phyloP scores from a whole-genome alignment of 2,113 vertebrate species.

The Micromys minutus region DNA sequence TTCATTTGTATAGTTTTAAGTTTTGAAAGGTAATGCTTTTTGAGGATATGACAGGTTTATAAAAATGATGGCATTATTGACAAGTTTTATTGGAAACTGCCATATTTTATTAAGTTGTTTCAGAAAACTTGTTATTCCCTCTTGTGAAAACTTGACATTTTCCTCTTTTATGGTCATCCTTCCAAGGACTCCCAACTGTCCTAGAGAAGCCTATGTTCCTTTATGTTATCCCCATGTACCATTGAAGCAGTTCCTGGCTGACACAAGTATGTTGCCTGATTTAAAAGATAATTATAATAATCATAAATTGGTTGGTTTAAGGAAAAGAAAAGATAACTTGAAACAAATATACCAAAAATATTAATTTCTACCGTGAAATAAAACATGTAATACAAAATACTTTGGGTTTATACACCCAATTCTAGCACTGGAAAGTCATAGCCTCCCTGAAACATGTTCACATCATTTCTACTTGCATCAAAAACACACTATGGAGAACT shows the following conservation, averaged over 20 bases:
- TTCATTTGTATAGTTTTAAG: neutral
- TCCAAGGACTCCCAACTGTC: neutral
- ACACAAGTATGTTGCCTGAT: neutral
- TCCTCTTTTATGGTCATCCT: neutral
- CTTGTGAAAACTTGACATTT: neutral
- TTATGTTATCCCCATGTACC: neutral
- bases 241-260: neutral
- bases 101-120: slow-evolving; percentile 8
- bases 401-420: neutral
- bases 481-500: neutral
- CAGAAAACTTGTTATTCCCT: neutral
- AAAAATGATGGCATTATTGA: neutral
- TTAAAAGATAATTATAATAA: neutral
- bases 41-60: neutral
- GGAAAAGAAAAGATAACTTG: neutral
- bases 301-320: neutral
- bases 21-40: neutral
- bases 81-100: neutral
- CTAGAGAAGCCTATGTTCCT: neutral
- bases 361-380: neutral
- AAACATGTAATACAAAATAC: neutral
- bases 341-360: neutral
- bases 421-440: neutral
- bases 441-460: neutral
- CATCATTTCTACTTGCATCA: neutral